phyloP scores from a whole-genome alignment of 1,140 invertebrate genomes.

The Drosophila triauraria region DNA sequence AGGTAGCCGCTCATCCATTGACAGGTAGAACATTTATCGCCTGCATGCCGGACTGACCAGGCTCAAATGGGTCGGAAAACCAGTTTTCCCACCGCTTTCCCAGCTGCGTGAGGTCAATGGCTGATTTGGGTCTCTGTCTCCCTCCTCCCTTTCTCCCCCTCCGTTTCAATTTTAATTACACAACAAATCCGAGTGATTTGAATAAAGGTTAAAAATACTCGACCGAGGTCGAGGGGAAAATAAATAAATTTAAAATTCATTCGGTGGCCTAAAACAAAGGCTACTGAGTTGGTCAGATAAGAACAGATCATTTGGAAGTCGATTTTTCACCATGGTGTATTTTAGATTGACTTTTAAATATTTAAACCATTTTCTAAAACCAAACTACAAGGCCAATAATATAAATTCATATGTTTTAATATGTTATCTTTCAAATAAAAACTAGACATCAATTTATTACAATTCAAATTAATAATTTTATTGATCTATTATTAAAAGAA shows the following conservation, averaged over 20 bases:
- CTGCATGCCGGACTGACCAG: slow-evolving; percentile 48
- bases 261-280: slow-evolving; percentile 49
- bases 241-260: slow-evolving; percentile 23
- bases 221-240: neutral
- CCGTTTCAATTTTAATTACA: slow-evolving; percentile 67
- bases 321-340: slow-evolving; percentile 18
- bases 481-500: too few relatives aligned
- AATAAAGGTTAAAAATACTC: slow-evolving; percentile 55
- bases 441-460: too few relatives aligned
- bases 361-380: neutral
- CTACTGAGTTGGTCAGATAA: slow-evolving; percentile 40
- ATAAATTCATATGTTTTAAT: too few relatives aligned
- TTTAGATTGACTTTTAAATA: neutral
- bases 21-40: slow-evolving; percentile 84
- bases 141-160: neutral
- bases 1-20: slow-evolving; percentile 80
- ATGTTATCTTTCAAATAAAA: too few relatives aligned
- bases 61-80: slow-evolving; percentile 58
- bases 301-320: slow-evolving; percentile 17
- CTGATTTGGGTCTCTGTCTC: slow-evolving; percentile 55
- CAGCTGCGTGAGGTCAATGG: slow-evolving; percentile 77
- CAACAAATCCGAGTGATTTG: slow-evolving; percentile 64
- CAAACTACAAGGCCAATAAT: too few relatives aligned
- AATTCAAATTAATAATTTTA: too few relatives aligned
- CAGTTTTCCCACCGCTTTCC: slow-evolving; percentile 55